Evolutionary conservation across 2,888 invertebrate genomes (phyloP).

Genomic region (Drosophila monieri): DNA sequence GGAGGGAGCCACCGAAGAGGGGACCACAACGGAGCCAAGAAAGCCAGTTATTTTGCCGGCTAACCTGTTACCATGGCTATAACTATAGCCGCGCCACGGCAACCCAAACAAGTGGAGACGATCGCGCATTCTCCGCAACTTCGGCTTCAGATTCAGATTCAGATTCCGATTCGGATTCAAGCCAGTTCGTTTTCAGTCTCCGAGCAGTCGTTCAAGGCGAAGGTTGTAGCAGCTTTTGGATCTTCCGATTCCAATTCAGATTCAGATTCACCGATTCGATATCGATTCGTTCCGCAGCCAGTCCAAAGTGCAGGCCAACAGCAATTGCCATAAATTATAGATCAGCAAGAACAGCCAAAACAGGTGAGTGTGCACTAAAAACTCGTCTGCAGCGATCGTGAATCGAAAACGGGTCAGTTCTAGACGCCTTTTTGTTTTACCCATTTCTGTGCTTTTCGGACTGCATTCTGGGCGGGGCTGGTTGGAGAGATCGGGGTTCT

Average conservation of each 20-base stretch:
- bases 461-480: constrained; percentile 34
- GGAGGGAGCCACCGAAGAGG: constrained; percentile 11
- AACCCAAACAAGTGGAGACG: constrained; percentile 49
- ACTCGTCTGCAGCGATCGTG: constrained; percentile 23
- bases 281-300: constrained; percentile 24
- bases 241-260: constrained; percentile 9
- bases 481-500: constrained; percentile 11
- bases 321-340: constrained; percentile 38
- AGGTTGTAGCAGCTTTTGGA: constrained; percentile 72
- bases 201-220: constrained; percentile 80
- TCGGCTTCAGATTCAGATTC: constrained; percentile 40
- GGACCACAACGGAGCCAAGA: constrained; percentile 32
- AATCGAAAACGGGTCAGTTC: constrained; percentile 63
- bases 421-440: constrained; percentile 2
- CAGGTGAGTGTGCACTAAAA: constrained; percentile 60
- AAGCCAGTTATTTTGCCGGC: constrained; percentile 61
- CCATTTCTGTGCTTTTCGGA: constrained; percentile 21
- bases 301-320: constrained; percentile 57
- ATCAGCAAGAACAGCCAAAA: constrained; percentile 34
- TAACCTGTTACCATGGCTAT: constrained; percentile 46
- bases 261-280: constrained; percentile 8
- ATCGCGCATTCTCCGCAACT: constrained; percentile 42
- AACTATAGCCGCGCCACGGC: constrained; percentile 42
- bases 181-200: constrained; percentile 64
- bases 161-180: constrained; percentile 13